A percentile compares a stretch with the other conserved stretches of the same genome.
phyloP scores from a whole-genome alignment of 2,888 invertebrate species.

The Lasioglossum vierecki region DNA sequence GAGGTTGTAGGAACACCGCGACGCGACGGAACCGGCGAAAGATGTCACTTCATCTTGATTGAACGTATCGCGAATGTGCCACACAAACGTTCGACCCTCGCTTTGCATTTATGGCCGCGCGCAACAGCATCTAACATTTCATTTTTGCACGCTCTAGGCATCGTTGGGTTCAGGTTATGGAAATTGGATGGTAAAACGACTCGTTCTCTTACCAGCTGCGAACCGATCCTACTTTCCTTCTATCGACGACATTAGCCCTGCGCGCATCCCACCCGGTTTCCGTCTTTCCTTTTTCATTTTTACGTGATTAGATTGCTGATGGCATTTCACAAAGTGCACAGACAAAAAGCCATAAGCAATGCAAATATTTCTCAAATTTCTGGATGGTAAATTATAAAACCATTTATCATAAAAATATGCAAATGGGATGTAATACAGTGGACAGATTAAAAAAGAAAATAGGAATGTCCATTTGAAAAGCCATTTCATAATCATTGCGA shows the following conservation, averaged over 20 bases:
- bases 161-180: conserved; percentile 76
- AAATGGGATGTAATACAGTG: no score
- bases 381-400: no score
- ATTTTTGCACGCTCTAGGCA: conserved; percentile 66
- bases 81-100: conserved; percentile 64
- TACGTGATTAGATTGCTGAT: background rate
- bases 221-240: conserved; percentile 29
- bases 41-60: conserved; percentile 59
- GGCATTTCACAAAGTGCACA: background rate
- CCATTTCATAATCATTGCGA: no score
- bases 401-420: no score
- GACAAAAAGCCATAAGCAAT: no score
- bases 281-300: background rate
- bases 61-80: conserved; percentile 64
- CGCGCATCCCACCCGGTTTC: background rate
- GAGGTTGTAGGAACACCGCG: background rate
- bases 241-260: conserved; percentile 51
- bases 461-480: no score
- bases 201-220: conserved; percentile 55
- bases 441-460: no score
- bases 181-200: conserved; percentile 70
- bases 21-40: background rate
- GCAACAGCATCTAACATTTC: conserved; percentile 55
- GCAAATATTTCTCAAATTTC: no score
- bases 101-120: conserved; percentile 65